A percentile compares a stretch with the other conserved stretches of the same genome.
phyloP scores from a whole-genome alignment of 2,797 vertebrate genomes.

The Pempheris klunzingeri region DNA sequence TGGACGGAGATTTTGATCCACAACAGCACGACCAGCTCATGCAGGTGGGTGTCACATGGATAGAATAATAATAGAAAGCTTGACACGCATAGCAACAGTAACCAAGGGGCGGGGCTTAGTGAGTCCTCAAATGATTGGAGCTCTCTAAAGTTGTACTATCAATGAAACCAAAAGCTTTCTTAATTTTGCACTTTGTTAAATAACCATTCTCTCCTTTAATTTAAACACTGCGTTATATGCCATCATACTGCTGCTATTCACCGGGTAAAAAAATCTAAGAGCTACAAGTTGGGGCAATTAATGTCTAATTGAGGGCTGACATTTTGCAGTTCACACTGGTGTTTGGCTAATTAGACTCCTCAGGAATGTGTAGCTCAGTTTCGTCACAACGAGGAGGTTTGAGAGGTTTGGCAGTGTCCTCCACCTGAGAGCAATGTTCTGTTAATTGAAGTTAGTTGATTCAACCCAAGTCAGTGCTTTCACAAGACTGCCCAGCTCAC shows the following conservation, averaged over 20 bases:
- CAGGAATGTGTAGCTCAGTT: not conserved
- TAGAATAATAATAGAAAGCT: no score
- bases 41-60: slow-evolving; percentile 82
- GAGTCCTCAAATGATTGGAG: not conserved
- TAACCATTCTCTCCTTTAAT: not conserved
- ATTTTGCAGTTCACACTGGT: not conserved
- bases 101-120: not conserved
- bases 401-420: no score
- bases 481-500: not conserved
- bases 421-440: not conserved
- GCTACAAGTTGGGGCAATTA: not conserved
- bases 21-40: slow-evolving; percentile 90
- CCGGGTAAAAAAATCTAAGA: not conserved
- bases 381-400: not conserved
- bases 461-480: not conserved
- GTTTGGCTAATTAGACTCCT: not conserved
- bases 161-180: not conserved
- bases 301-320: not conserved
- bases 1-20: slow-evolving; percentile 91
- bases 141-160: not conserved
- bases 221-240: not conserved
- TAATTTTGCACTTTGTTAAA: not conserved
- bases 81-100: not conserved
- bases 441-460: not conserved
- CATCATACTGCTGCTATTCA: not conserved